Percentiles rank a stretch among this genome's conserved stretches.
Evolutionary conservation across 1,140 invertebrate genomes (phyloP).

Genomic region (Aphidius ervi): DNA sequence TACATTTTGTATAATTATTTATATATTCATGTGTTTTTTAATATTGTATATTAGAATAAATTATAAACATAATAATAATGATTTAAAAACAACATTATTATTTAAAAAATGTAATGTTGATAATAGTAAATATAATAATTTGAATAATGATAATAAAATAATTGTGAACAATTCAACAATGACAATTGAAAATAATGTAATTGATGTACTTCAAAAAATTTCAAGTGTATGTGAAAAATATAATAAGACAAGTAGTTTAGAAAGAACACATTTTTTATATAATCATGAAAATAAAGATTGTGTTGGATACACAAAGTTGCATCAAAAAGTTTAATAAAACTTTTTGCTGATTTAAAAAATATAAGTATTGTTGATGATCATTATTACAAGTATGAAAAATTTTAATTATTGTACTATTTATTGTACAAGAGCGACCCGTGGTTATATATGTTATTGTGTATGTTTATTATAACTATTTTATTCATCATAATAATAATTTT

Average conservation of each 20-base stretch:
- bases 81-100: conserved; percentile 3
- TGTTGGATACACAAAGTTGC: conserved; percentile 52
- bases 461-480: too few relatives aligned
- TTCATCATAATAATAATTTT: too few relatives aligned
- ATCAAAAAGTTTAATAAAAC: conserved; percentile 48
- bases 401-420: conserved; percentile 19
- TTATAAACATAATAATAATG: conserved; percentile 2
- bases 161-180: background rate
- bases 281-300: conserved; percentile 40
- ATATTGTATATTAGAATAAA: conserved; percentile 9
- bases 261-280: conserved; percentile 44
- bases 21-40: conserved; percentile 1
- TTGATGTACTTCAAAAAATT: conserved; percentile 27
- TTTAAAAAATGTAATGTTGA: background rate
- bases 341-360: conserved; percentile 39
- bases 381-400: conserved; percentile 39
- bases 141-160: background rate
- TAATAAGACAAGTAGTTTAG: conserved; percentile 35
- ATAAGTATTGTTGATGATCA: background rate
- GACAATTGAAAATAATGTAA: conserved; percentile 24
- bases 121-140: background rate
- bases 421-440: too few relatives aligned
- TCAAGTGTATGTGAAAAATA: conserved; percentile 38
- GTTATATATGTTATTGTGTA: too few relatives aligned
- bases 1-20: background rate